A percentile compares a stretch with the other conserved stretches of the same genome.
Conservation (phyloP, 2,113 vertebrate species). For the Dicerorhinus sumatrensis region DNA sequence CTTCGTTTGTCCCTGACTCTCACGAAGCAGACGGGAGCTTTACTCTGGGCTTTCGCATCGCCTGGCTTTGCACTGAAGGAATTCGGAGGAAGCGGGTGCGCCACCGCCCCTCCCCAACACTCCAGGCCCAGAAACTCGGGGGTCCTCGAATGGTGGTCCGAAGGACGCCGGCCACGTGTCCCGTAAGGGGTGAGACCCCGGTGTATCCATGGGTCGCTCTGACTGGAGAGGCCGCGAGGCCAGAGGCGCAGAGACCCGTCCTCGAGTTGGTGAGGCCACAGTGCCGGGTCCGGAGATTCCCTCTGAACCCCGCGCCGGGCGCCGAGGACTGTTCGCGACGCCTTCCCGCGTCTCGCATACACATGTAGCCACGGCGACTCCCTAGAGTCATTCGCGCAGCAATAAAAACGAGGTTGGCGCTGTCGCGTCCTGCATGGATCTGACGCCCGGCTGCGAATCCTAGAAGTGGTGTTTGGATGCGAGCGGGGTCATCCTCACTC, state of each 20-base stretch:
- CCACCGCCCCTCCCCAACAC: background rate
- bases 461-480: background rate
- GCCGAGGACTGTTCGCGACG: background rate
- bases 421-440: background rate
- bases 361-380: background rate
- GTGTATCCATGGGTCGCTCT: background rate
- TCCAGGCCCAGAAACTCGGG: background rate
- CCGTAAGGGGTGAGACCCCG: background rate
- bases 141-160: rapidly evolving
- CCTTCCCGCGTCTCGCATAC: background rate
- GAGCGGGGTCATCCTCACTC: background rate
- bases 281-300: background rate
- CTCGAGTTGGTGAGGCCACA: background rate
- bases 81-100: constrained; percentile 71
- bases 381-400: background rate
- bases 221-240: background rate
- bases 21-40: background rate
- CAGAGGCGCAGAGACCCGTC: background rate
- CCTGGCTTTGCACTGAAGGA: background rate
- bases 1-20: background rate
- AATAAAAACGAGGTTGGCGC: background rate
- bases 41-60: background rate
- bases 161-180: background rate
- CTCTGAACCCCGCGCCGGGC: background rate
- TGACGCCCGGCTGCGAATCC: background rate